Base-by-base conservation (phyloP, 2,113 vertebrate species). In the Seriola rivoliana region DNA sequence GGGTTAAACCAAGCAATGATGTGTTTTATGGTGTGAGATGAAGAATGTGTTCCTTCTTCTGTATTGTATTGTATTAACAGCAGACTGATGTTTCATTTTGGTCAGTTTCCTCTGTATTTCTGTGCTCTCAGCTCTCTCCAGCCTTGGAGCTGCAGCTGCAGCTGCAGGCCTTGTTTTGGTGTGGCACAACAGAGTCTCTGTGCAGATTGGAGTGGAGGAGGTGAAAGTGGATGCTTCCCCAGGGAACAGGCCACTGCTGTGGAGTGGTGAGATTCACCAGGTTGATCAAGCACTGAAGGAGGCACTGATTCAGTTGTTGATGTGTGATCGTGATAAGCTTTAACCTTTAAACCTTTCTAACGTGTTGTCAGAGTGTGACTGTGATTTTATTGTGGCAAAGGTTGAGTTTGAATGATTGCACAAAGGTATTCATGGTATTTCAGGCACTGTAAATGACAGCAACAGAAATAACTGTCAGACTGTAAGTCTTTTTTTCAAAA, bases 111-210 rank as follows among this genome's bases (percentile, higher is more conserved):
- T 52, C 32, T 44, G 19, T 69, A 42, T 57, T n/a, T 25, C 34
- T 23, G 34, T 52, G 62, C 64, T 48, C 16, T 50, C 34, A 0
- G 5, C 38, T 69, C 66, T 62, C 40, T 76, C 21, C 67, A 19
- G 9, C 1, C 16, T 19, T 13, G 14, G 8, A 64, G 81, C 64
- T 74, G 52, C n/a, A 60, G 72, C 72, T 57, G 40, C 46, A 60
- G 72, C 72, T 57, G 40, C 46, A 52, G 64, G 40, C 10, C 75
- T 71, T 52, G 75, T 70, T 79, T 80, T 78, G 60, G 60, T 34
- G 55, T 40, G 10, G 73, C 75, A 94, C 91, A 93, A 92, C 87
- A 84, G 85, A 12, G 66, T 88, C 87, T 91, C 86, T 94, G 89
- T 93, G 82, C 55, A 85, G 63, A 75, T 66, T 38, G 55, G 55